These are phyloP conservation scores for Enteromius fasciolatus DNA, from an alignment of 2,797 vertebrate species.

Conservation along the genomic window DNA sequence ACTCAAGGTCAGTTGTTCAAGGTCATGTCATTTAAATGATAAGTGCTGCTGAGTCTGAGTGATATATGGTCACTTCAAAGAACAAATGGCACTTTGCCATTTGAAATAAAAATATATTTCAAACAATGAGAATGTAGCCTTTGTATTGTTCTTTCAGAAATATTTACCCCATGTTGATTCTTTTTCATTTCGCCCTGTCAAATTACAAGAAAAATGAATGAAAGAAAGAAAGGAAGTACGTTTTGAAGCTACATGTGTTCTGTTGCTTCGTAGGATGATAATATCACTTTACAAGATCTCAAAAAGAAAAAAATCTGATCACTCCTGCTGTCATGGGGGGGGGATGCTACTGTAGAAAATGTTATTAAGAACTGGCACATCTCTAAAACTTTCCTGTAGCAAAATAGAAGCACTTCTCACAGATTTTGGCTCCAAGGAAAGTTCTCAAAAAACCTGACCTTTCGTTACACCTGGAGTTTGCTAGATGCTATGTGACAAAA, in stretches of 20 bases:
- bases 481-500: slow-evolving; percentile 4
- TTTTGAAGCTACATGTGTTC: not conserved
- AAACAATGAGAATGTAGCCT: not conserved
- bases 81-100: not conserved
- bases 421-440: not conserved
- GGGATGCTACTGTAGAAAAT: not conserved
- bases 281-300: not conserved
- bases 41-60: not conserved
- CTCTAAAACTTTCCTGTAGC: not conserved
- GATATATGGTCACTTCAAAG: not conserved
- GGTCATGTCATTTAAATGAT: slow-evolving; percentile 54
- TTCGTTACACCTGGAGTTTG: not conserved
- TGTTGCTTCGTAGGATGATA: not conserved
- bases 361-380: not conserved
- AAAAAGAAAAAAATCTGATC: not conserved
- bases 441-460: not conserved
- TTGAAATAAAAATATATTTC: not conserved
- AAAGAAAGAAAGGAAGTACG: not conserved
- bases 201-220: not conserved
- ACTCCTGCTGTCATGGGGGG: not conserved
- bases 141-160: not conserved
- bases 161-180: not conserved
- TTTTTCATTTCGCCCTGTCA: not conserved
- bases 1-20: slow-evolving; percentile 64
- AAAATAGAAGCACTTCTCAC: not conserved